Evolutionary conservation across 2,113 vertebrate genomes (phyloP).

Genomic region (Heterotis niloticus): DNA sequence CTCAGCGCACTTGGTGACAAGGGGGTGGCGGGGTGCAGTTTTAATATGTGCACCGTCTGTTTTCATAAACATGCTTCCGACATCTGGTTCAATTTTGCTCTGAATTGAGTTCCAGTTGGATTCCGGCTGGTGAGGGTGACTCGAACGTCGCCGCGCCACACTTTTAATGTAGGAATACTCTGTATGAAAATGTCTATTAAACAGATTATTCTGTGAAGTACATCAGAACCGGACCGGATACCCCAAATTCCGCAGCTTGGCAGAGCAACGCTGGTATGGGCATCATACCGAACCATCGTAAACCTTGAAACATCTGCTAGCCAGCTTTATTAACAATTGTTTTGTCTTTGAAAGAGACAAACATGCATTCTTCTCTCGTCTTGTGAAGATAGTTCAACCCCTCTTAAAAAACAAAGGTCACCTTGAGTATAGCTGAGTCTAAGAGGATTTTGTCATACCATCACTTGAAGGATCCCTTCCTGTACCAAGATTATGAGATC

Average conservation of each 20-base stretch:
- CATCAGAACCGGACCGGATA: neutral
- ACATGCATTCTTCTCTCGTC: neutral
- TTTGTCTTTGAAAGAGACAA: neutral
- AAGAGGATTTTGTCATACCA: neutral
- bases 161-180: neutral
- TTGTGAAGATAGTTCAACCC: conserved; percentile 21
- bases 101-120: neutral
- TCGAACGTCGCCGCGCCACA: neutral
- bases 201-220: neutral
- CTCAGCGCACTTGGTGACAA: neutral
- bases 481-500: conserved; percentile 2
- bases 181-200: neutral
- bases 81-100: neutral
- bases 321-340: neutral
- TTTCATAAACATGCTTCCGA: neutral
- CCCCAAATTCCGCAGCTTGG: neutral
- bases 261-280: neutral
- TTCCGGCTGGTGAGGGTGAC: neutral
- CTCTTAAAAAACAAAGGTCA: conserved; percentile 51
- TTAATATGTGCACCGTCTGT: neutral
- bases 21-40: neutral
- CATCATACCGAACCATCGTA: neutral
- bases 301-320: neutral
- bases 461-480: neutral
- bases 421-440: conserved; percentile 42